Evolutionary conservation across 2,888 invertebrate genomes (phyloP).

Genomic region (Anticlea derivata): DNA sequence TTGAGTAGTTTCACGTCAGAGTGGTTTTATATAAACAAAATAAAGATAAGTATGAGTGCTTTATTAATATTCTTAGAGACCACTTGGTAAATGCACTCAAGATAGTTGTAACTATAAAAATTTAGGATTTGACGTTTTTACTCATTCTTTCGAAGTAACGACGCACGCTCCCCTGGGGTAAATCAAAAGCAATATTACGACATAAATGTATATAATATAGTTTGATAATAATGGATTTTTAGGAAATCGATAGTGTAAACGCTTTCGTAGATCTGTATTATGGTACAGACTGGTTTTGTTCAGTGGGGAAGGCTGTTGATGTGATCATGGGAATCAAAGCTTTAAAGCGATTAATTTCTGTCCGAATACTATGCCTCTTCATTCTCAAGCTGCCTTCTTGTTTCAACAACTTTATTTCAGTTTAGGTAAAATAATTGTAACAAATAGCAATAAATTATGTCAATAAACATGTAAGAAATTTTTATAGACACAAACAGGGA

Average conservation of each 20-base stretch:
- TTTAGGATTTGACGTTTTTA: constrained; percentile 79
- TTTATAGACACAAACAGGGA: constrained; percentile 32
- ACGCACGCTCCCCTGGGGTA: constrained; percentile 81
- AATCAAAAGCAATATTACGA: constrained; percentile 83
- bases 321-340: constrained; percentile 82
- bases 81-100: constrained; percentile 72
- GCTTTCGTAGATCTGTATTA: constrained; percentile 74
- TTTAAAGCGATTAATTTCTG: constrained; percentile 78
- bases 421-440: constrained; percentile 32
- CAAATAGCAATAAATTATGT: constrained; percentile 35
- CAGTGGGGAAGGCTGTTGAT: constrained; percentile 65
- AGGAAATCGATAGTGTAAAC: constrained; percentile 79
- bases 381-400: constrained; percentile 28
- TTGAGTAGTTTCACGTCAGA: constrained; percentile 63
- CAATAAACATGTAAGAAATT: constrained; percentile 36
- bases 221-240: constrained; percentile 82
- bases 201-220: constrained; percentile 78
- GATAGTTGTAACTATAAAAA: constrained; percentile 70
- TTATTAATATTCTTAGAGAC: constrained; percentile 73
- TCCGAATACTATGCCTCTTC: constrained; percentile 63
- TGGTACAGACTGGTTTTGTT: constrained; percentile 41
- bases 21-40: constrained; percentile 74
- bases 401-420: constrained; percentile 29
- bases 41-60: constrained; percentile 77
- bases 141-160: constrained; percentile 72